Base-by-base conservation (phyloP, 2,797 vertebrate genomes). In the Chromobotia macracanthus region DNA sequence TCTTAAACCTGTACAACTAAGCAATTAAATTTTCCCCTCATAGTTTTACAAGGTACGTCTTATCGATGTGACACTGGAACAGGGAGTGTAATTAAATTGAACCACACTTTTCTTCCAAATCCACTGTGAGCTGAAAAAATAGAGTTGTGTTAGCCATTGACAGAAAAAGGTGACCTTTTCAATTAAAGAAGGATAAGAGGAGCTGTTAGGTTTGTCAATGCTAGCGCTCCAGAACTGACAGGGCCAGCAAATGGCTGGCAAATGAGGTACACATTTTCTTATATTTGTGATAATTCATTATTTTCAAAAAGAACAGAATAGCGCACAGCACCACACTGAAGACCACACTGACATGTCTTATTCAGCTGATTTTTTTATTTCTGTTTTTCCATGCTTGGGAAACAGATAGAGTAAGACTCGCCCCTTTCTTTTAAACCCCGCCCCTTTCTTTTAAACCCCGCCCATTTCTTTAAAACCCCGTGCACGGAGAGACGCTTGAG, bases 111-210 rank as follows among this genome's bases (percentile, higher is more conserved):
- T 75, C 19, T 15, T 53, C 35, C 23, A 75, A 66, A 65, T 75
- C 28, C 61, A 64, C 2, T 21, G 28, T 74, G 19, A 74, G 48
- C 44, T 18, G n/a, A 51, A 19, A 63, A 73, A 51, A 74, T 61
- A 12, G 25, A 63, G 11, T 50, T 31, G 12, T 63, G 44, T 50
- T 21, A 11, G 23, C 41, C 18, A 5, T 15, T 21, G 18, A 74
- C 56, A 60, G 23, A 25, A 60, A 28, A 60, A 23, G 1, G 18
- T 16, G 23, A 63, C 72, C 56, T 73, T 73, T 48, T 74, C 44
- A 50, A 35, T 50, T 50, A 35, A 63, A 56, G 16, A 31, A 50
- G 41, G 23, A 50, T 31, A 35, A 63, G 11, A 23, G 46, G 18
- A 31, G 10, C 11, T 7, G 11, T 60, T 60, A 15, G 18, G 46